Evolutionary conservation across 1,140 invertebrate species (phyloP).

Genomic region (Brachionus angularis): DNA sequence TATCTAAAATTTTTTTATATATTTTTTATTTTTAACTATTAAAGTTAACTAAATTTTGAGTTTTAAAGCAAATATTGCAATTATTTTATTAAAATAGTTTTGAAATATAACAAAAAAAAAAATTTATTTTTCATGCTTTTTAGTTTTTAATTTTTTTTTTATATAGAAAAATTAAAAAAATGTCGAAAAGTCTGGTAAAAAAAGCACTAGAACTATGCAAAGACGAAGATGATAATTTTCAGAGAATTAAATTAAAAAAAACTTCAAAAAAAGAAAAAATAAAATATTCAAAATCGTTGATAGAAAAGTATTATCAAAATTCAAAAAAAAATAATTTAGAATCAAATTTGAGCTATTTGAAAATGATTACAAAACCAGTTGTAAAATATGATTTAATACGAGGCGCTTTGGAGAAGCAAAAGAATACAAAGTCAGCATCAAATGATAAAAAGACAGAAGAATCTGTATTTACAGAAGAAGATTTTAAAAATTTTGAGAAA

Average conservation of each 20-base stretch:
- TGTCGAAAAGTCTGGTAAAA: slow-evolving; percentile 41
- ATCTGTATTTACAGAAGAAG: slow-evolving; percentile 34
- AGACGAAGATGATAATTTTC: slow-evolving; percentile 7
- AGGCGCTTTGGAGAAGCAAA: not conserved
- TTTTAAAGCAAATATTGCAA: too few species aligned
- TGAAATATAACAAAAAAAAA: too few species aligned
- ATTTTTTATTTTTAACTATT: too few species aligned
- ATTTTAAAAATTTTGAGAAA: slow-evolving; percentile 44
- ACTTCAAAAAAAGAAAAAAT: not conserved
- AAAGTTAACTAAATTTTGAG: too few species aligned
- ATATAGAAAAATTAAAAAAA: not conserved
- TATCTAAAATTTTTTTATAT: too few species aligned
- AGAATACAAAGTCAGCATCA: not conserved
- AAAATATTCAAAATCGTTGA: not conserved
- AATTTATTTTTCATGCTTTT: too few species aligned
- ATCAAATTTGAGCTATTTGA: slow-evolving; percentile 12
- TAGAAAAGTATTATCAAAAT: slow-evolving; percentile 32
- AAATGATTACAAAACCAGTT: slow-evolving; percentile 27
- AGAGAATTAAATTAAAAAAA: not conserved
- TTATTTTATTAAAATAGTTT: too few species aligned
- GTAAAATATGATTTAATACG: slow-evolving; percentile 18
- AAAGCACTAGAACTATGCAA: slow-evolving; percentile 34
- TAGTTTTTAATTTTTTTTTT: too few species aligned
- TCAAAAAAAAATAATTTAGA: not conserved
- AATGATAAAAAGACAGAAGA: not conserved